Evolutionary conservation across 2,113 vertebrate species (phyloP).

Genomic region (Martes martes): DNA sequence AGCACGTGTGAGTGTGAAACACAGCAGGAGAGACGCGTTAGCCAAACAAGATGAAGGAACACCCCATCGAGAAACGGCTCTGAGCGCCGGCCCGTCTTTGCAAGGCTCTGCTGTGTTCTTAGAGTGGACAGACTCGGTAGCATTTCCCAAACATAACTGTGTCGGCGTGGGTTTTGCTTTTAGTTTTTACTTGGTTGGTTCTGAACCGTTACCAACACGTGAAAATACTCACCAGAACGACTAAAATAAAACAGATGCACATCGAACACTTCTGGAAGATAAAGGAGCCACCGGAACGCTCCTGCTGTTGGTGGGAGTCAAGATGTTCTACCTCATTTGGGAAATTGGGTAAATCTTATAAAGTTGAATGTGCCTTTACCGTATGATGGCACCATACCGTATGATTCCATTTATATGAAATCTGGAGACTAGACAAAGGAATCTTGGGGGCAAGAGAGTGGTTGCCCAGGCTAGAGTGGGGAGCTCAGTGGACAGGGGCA

Average conservation of each 20-base stretch:
- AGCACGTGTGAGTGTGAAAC: not conserved
- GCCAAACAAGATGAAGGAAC: not conserved
- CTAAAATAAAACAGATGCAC: not conserved
- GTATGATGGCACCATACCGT: not conserved
- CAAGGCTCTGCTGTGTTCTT: not conserved
- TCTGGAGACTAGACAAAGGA: not conserved
- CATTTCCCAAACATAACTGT: not conserved
- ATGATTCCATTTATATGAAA: not conserved
- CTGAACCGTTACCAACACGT: not conserved
- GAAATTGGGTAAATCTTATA: not conserved
- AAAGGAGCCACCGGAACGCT: not conserved
- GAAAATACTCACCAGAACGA: not conserved
- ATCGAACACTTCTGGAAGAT: not conserved
- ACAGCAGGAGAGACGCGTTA: not conserved
- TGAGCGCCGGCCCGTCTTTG: not conserved
- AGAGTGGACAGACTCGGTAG: not conserved
- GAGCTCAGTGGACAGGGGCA: too few species aligned
- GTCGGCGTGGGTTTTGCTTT: not conserved
- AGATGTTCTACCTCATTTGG: not conserved
- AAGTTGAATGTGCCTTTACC: not conserved
- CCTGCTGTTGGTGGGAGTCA: not conserved
- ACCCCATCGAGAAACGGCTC: not conserved
- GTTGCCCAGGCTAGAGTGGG: not conserved
- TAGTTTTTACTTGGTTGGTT: not conserved
- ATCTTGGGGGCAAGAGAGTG: not conserved